Evolutionary conservation across 2,888 invertebrate species (phyloP).

Genomic region (Stramonita haemastoma): DNA sequence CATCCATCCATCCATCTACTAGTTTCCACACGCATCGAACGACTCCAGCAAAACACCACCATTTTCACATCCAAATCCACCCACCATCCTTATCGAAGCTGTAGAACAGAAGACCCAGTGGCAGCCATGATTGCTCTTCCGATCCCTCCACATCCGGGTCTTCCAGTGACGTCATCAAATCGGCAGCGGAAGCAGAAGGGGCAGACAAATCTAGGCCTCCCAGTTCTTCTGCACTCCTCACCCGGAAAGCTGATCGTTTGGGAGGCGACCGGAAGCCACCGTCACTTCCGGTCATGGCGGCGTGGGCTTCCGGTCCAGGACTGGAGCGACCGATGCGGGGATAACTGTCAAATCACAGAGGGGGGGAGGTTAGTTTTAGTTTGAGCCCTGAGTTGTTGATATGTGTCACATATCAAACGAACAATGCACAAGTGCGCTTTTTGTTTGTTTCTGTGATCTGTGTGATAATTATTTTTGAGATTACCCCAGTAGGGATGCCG

Average conservation of each 20-base stretch:
- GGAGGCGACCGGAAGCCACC: background rate
- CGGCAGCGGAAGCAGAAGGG: background rate
- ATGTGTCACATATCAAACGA: no score
- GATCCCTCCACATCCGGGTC: background rate
- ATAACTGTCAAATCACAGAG: slow-evolving; percentile 36
- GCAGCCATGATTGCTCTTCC: slow-evolving; percentile 14
- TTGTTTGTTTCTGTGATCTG: no score
- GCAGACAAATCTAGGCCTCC: background rate
- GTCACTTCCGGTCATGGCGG: background rate
- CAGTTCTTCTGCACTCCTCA: background rate
- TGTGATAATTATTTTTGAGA: no score
- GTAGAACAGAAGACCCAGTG: slow-evolving; percentile 31
- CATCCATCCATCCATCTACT: no score
- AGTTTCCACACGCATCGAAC: no score
- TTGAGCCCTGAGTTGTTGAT: no score
- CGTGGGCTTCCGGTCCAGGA: background rate
- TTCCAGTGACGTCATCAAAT: background rate
- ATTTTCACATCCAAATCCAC: background rate
- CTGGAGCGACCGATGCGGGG: slow-evolving; percentile 50
- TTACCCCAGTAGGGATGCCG: no score
- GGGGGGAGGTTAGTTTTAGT: no score
- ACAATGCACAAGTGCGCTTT: no score
- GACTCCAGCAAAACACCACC: no score
- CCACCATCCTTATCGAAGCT: slow-evolving; percentile 34
- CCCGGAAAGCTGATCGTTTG: slow-evolving; percentile 7